Evolutionary conservation across 2,113 vertebrate genomes (phyloP).

Genomic region (Atherinomorus stipes): DNA sequence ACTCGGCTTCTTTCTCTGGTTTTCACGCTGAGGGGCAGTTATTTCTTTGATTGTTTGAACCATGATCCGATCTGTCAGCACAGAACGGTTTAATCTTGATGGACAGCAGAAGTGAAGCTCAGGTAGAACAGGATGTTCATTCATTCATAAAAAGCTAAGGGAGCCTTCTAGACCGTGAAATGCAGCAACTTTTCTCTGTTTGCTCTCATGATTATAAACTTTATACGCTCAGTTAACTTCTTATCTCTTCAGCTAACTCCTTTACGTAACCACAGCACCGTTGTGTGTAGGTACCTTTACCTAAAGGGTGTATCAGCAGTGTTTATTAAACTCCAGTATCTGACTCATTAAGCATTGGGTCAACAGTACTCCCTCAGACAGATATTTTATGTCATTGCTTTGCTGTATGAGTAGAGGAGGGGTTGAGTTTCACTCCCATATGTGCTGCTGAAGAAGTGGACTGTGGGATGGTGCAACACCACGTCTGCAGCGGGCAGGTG

Average conservation of each 20-base stretch:
- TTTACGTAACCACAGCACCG: neutral
- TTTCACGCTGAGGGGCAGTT: too few relatives aligned
- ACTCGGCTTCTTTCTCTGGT: neutral
- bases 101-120: neutral
- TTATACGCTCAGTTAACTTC: neutral
- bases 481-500: neutral
- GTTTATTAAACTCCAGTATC: too few relatives aligned
- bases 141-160: neutral
- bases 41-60: neutral
- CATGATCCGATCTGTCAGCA: constrained; percentile 13
- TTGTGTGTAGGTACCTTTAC: constrained; percentile 18
- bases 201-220: neutral
- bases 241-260: neutral
- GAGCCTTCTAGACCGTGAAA: neutral
- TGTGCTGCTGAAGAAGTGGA: too few relatives aligned
- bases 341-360: constrained; percentile 16
- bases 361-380: constrained; percentile 6
- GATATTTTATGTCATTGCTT: neutral
- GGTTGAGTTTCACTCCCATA: neutral
- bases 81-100: neutral
- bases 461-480: neutral
- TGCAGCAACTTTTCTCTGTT: neutral
- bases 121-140: too few relatives aligned
- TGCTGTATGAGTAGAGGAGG: constrained; percentile 17
- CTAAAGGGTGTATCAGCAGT: constrained; percentile 31